Base-by-base conservation (phyloP, 2,113 vertebrate species). In the Heliornis fulica region DNA sequence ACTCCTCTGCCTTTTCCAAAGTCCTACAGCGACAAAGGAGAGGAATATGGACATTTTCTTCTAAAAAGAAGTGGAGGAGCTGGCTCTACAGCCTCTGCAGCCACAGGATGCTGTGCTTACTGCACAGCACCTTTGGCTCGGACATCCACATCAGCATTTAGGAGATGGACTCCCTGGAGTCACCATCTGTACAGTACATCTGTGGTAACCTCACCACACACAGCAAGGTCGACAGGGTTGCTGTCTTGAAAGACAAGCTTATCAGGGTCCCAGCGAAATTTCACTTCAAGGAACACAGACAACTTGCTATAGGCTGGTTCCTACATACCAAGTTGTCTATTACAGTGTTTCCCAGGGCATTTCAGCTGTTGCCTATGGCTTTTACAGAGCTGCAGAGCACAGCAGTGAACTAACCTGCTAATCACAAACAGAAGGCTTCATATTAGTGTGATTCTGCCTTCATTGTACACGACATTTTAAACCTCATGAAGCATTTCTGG, bases 381-480 rank as follows among this genome's bases (percentile, higher is more conserved):
- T n/a, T 69, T 72, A 53, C 57, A 76, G 82, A 83, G 48, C 59
- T 56, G 40, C 48, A 83, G 75, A 91, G 75, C 70, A 36, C 31
- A 89, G 82, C 59, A 45, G 14, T 87, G 65, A 72, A 46, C n/a
- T 64, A 31, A 60, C 53, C 10, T 75, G 46, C 60, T 72, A 90
- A 86, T 61, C 54, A 83, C 45, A 88, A 80, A 57, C 40, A 88
- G 50, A 90, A 92, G 41, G 25, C n/a, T 83, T 90, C 31, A 59
- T 81, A 88, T 65, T 53, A 65, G 41, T 1, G 0, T 41, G 50
- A 45, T 54, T 50, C 15, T 93, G 74, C 34, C 17, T 71, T 93
- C 15, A 2, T 26, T 60, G 19, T 63, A 68, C 16, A n/a, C 36
- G 36, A 13, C 1, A 1, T 41, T 63, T 82, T 78, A 81, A 82